These are phyloP conservation scores for Calidris pugnax DNA, from an alignment of 2,113 vertebrate species.

Conservation along the genomic window DNA sequence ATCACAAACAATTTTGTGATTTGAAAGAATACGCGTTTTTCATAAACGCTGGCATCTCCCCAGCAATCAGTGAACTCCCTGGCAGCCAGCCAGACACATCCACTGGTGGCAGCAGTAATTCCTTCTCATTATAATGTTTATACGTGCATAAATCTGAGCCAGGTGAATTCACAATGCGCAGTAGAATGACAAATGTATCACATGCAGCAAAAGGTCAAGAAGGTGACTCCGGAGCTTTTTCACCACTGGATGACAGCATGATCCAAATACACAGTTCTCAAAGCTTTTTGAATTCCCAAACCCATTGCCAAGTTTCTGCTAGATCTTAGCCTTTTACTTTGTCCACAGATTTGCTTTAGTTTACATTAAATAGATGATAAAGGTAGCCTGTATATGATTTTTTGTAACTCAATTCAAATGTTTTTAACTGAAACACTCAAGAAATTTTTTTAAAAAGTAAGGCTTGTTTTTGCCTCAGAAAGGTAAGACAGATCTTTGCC, in stretches of 20 bases:
- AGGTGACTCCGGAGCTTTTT: not conserved
- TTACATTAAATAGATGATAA: not conserved
- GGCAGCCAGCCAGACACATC: slow-evolving; percentile 20
- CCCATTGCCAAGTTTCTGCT: not conserved
- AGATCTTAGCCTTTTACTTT: not conserved
- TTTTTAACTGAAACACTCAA: not conserved
- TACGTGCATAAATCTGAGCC: slow-evolving; percentile 1
- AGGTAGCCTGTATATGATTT: not conserved
- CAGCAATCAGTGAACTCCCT: slow-evolving; percentile 17
- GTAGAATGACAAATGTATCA: not conserved
- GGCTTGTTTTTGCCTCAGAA: not conserved
- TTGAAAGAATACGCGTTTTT: slow-evolving; percentile 48
- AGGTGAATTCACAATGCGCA: not conserved
- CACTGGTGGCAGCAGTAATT: slow-evolving; percentile 9
- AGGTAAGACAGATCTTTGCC: not conserved
- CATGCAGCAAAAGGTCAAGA: not conserved
- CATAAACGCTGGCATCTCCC: not conserved
- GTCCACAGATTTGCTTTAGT: not conserved
- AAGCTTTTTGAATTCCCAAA: not conserved
- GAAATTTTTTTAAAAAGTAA: not conserved
- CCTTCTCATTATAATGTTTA: slow-evolving; percentile 37
- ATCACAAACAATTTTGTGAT: slow-evolving; percentile 50
- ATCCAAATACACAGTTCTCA: not conserved
- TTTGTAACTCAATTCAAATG: not conserved
- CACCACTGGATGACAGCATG: not conserved